Conservation (phyloP, 2,888 invertebrate genomes). For the Hymenopus coronatus region DNA sequence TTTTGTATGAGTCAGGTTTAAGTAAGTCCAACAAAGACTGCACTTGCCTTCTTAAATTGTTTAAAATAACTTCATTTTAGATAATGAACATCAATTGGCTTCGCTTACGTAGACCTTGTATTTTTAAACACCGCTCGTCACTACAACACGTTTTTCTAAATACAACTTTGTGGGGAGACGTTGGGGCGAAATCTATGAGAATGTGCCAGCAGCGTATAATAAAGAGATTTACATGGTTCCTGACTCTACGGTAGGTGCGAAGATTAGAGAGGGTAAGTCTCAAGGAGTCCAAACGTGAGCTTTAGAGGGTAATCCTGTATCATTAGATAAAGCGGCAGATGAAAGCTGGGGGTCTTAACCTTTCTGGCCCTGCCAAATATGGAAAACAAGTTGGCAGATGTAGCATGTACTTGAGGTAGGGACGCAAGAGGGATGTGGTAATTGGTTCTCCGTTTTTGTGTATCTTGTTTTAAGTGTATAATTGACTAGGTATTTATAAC, state of each 20-base stretch:
- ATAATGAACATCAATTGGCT: background rate
- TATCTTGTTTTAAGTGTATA: background rate
- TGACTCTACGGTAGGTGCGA: background rate
- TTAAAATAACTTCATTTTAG: background rate
- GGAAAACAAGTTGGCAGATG: background rate
- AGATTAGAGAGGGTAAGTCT: background rate
- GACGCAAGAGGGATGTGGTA: background rate
- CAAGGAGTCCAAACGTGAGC: background rate
- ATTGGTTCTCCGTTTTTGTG: background rate
- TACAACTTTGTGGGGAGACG: background rate
- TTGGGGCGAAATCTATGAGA: background rate
- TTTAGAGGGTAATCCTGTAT: background rate
- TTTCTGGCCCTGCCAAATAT: background rate
- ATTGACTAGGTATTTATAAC: background rate
- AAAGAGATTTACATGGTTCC: background rate
- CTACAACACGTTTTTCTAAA: background rate
- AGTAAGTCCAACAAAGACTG: background rate
- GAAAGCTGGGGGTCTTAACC: background rate
- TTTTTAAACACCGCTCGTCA: background rate
- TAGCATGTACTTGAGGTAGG: background rate
- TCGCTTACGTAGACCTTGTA: background rate
- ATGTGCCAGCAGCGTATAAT: background rate
- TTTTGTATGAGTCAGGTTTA: background rate
- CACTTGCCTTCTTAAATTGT: background rate
- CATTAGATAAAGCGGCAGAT: background rate